Conservation (phyloP, 2,113 vertebrate genomes). For the Ochotona princeps region DNA sequence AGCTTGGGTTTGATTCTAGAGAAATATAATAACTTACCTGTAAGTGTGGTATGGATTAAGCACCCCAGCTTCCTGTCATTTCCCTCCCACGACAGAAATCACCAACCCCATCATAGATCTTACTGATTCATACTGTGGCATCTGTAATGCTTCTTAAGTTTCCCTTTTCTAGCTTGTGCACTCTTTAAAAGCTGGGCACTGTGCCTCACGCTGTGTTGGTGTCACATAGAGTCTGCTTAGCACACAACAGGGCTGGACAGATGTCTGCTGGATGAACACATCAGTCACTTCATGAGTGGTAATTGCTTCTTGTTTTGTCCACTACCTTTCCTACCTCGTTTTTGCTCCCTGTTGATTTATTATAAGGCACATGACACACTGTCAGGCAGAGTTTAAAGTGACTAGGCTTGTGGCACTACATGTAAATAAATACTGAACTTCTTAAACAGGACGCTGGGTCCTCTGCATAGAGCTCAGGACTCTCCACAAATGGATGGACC, state of each 20-base stretch:
- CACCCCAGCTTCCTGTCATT: not conserved
- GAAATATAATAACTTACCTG: not conserved
- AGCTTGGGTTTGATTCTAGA: not conserved
- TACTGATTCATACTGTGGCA: not conserved
- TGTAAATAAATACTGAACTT: not conserved
- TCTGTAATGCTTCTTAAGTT: not conserved
- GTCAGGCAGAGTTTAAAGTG: not conserved
- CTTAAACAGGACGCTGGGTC: not conserved
- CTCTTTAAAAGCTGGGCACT: not conserved
- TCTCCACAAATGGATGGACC: not conserved
- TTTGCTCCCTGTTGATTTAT: not conserved
- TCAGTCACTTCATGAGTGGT: not conserved
- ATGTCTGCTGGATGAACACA: not conserved
- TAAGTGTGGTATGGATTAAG: not conserved
- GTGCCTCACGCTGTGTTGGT: not conserved
- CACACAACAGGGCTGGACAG: not conserved
- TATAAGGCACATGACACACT: not conserved
- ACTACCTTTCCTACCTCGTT: constrained; percentile 20
- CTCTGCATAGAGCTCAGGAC: not conserved
- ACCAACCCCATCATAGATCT: accelerated
- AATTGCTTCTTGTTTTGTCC: not conserved
- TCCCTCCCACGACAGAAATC: not conserved
- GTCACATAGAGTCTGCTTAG: not conserved
- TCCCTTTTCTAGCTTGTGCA: not conserved
- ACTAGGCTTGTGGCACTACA: not conserved